Evolutionary conservation across 2,113 vertebrate genomes (phyloP), one percentile per base, ranked within the genome.

Genomic region (Galemys pyrenaicus): DNA sequence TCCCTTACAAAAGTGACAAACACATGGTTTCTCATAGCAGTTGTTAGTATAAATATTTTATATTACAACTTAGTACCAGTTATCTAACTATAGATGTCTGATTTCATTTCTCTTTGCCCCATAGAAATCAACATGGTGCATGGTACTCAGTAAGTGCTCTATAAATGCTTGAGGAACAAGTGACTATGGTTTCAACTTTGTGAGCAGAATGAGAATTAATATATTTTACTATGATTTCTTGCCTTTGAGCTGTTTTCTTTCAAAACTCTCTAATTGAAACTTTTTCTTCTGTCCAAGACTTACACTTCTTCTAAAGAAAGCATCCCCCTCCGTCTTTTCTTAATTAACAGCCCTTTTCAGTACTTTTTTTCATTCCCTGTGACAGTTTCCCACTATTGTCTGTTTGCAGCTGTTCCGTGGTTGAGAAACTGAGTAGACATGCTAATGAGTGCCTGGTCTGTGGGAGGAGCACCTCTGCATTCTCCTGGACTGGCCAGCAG

Each of bases 341-440:
- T 96, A 91, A 95, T 95, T 93, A 94, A 58, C 79, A 94, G 32
- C 28, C 73, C 71, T 91, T 95, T 58, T 71, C 22, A 87, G 74
- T 64, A 77, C 74, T 64, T 54, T 83, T 88, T 22, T 11, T 24
- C 24, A 28, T 92, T 83, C 64, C 89, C 74, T 91, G 58, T 87
- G 96, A 75, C 87, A 86, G 91, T 89, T 96, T 93, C 75, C 93
- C 95, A 92, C 82, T 93, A 95, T 95, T 96, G 93, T 96, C 93
- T 95, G 77, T 94, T 74, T 95, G 89, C 89, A 96, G 93, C 89
- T 96, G 91, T 84, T 97, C 71, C 8, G 24, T 54, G 79, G 60
- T 82, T 93, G 80, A 96, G 89, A 85, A 62, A 16, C 54, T 30
- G 79, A 93, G 94, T 75, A 94, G 95, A 96, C 93, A 94, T 93